phyloP scores from a whole-genome alignment of 1,140 invertebrate species.

The Bombus cullumanus region DNA sequence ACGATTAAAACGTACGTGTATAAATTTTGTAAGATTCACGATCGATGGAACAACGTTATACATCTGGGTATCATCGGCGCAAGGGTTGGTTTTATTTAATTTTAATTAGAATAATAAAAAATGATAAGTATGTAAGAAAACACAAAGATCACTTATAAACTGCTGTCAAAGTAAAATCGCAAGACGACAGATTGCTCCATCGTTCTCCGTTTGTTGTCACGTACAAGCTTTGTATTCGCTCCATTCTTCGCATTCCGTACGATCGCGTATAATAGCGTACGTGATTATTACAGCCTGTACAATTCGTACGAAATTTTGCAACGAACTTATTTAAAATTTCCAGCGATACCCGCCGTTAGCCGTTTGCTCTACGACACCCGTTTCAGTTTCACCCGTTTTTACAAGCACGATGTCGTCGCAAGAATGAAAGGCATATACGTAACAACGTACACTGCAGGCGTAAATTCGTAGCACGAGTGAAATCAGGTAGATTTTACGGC shows the following conservation, averaged over 20 bases:
- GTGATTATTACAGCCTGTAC: not conserved
- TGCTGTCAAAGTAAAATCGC: not conserved
- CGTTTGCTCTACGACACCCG: too few relatives aligned
- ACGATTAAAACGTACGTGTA: too few relatives aligned
- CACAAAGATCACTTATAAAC: too few relatives aligned
- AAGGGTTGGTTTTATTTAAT: rapidly evolving
- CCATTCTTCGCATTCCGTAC: not conserved
- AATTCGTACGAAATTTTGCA: not conserved
- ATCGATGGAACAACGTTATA: too few relatives aligned
- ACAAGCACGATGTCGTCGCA: not conserved
- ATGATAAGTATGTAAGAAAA: too few relatives aligned
- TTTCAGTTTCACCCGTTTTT: not conserved
- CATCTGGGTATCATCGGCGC: too few relatives aligned
- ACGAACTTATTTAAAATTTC: not conserved
- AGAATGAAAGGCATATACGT: too few relatives aligned
- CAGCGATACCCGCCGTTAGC: not conserved
- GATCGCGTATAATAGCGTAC: not conserved
- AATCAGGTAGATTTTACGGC: too few relatives aligned
- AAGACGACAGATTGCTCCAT: not conserved
- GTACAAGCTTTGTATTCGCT: not conserved
- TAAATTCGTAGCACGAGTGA: too few relatives aligned
- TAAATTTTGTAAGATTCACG: too few relatives aligned
- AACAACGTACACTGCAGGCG: too few relatives aligned
- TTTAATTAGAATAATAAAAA: too few relatives aligned
- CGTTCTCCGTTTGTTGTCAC: not conserved